Percentiles rank a stretch among this genome's conserved stretches.
phyloP scores from a whole-genome alignment of 2,113 vertebrate genomes.

The Sciurus niger region DNA sequence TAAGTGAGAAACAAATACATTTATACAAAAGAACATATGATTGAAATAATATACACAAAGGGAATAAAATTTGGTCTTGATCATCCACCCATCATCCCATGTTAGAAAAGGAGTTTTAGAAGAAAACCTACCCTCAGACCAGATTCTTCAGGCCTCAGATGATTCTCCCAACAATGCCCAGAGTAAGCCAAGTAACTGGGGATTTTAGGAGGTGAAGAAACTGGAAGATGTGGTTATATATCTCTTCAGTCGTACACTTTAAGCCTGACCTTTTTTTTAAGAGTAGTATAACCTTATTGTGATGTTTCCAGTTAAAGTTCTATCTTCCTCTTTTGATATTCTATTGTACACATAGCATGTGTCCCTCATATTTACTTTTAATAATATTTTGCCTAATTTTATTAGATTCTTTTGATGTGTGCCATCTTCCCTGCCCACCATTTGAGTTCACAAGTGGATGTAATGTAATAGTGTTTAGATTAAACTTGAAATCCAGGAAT shows the following conservation, averaged over 20 bases:
- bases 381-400: neutral
- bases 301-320: neutral
- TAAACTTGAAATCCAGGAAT: neutral
- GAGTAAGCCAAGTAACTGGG: neutral
- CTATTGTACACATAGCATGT: neutral
- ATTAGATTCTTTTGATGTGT: neutral
- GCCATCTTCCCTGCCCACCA: neutral
- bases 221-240: neutral
- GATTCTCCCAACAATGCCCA: neutral
- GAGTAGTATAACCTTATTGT: neutral
- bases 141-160: neutral
- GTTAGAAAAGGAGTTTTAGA: neutral
- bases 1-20: slow-evolving; percentile 13
- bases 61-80: neutral
- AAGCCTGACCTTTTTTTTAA: neutral
- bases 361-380: neutral
- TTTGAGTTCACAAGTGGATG: neutral
- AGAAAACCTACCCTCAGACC: neutral
- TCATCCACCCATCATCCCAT: neutral
- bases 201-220: neutral
- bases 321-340: neutral
- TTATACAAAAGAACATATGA: neutral
- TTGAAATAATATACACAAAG: neutral
- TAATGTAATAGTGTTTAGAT: neutral
- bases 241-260: neutral